Base-by-base conservation (phyloP, 2,797 vertebrate genomes). In the Manis pentadactyla region DNA sequence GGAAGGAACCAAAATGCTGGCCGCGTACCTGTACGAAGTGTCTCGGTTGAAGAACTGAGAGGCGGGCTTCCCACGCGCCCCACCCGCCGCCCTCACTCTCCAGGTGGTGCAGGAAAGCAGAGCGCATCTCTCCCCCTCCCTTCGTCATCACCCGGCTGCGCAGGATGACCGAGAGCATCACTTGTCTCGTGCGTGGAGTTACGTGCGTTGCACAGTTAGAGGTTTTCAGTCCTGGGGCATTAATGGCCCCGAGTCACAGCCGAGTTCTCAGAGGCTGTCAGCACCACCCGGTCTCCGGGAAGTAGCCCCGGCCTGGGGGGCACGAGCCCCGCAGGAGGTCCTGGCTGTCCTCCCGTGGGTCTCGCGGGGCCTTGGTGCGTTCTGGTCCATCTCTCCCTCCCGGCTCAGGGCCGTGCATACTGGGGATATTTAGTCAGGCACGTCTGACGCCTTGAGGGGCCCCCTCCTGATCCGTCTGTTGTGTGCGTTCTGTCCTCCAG, bases 11-110 rank as follows among this genome's bases (percentile, higher is more conserved):
- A 99, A 99, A 98, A 98, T 99, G 99, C 98, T 99, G 97, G 99
- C 99, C 0, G 99, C 99, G 0, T 99, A 99, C 97, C 99, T 99
- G 97, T 98, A 99, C 39, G 99, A 99, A 98, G 99, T 99, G 73
- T 99, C 99, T 68, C 99, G 98, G 98, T 98, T 99, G 94, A 97
- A 99, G 98, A 95, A 99, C 85, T 98, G 96, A 98, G 53, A 31
- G 69, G 46, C 27, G 49, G 25, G 0, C 37, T 46, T 46, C 46
- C 46, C 46, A 46, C 9, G 10, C 46, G 2, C 2, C 27, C 75
- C 5, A 3, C 82, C 46, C 23, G 15, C 6, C 8, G 25, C 1
- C 57, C 37, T 2, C 7, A 0, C 1, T 2, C 27, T 25, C 31
- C 69, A 4, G 1, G 0, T 17, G 3, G 3, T 77, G 42, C 11